A percentile compares a stretch with the other conserved stretches of the same genome.
These are phyloP conservation scores for Folsomia candida DNA, from an alignment of 2,888 invertebrate species.

Conservation along the genomic window DNA sequence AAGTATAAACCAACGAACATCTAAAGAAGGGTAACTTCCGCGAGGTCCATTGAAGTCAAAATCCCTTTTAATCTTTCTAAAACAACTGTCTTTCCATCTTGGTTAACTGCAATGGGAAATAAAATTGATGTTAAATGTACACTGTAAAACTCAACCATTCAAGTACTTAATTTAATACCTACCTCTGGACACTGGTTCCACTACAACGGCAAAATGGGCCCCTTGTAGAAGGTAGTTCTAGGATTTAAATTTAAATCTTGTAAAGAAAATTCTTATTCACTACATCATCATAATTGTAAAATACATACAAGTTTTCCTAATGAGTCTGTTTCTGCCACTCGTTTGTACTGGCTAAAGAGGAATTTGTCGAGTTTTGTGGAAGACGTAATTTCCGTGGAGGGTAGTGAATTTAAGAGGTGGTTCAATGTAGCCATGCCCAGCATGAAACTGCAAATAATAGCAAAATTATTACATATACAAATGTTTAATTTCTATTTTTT, in stretches of 20 bases:
- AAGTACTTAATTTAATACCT: conserved; percentile 3
- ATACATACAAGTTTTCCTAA: conserved; percentile 74
- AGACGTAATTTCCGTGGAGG: conserved; percentile 62
- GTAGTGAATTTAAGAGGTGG: conserved; percentile 66
- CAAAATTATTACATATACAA: conserved; percentile 18
- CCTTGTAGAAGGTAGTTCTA: no score
- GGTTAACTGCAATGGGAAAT: not conserved
- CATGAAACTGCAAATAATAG: conserved; percentile 58
- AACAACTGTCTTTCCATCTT: conserved; percentile 21
- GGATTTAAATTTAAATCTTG: no score
- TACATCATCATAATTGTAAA: no score
- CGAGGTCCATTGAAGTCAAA: conserved; percentile 36
- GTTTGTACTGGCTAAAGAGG: conserved; percentile 69
- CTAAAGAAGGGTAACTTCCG: not conserved
- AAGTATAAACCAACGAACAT: no score
- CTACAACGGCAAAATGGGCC: conserved; percentile 73
- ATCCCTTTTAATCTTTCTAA: conserved; percentile 27
- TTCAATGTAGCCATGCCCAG: conserved; percentile 70
- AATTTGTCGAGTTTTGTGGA: conserved; percentile 66
- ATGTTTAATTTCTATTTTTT: not conserved
- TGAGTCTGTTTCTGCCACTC: conserved; percentile 64
- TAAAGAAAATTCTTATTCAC: no score
- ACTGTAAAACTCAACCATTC: not conserved
- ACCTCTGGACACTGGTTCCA: conserved; percentile 7
- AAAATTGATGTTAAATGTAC: not conserved